Evolutionary conservation across 2,797 vertebrate species (phyloP), one percentile per base, ranked within the genome.

Genomic region (Cuculus canorus): DNA sequence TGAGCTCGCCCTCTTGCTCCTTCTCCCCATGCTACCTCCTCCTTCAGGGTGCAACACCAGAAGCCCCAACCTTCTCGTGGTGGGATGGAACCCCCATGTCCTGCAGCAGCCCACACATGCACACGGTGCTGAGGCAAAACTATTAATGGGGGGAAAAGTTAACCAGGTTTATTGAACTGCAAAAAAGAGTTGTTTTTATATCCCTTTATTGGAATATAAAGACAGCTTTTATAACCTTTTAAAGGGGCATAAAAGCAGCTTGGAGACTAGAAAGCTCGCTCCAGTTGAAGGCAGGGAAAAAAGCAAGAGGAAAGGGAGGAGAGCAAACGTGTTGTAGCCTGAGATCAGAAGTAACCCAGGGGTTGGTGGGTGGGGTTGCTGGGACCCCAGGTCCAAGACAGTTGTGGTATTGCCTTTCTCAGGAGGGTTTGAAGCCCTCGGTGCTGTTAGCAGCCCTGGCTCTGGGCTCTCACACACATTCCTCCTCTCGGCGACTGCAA

Each of bases 201-300:
- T 91, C 45, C 54, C 84, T 97, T 97, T 97, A 97, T 96, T 96
- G 95, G 80, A 83, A 84, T 96, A 95, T 97, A 96, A 97, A 97
- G 93, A 68, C 68, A 72, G 93, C 83, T 91, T 95, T 96, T 96
- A 97, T 96, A 97, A 95, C 93, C 93, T 96, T 96, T 97, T 92
- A 97, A 94, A 93, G 95, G 79, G 86, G 89, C 60, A 76, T 97
- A 95, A 97, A 97, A 96, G 70, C 91, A 92, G 95, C 95, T 93
- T 10, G 60, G 95, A 72, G 94, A 93, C 81, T 60, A 47, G 83
- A 91, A 94, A 91, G 75, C 89, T 90, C 3, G 0, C 56, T 93
- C 72, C 16, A 5, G 69, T 82, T 82, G n/a, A 86, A 91, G 90
- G 79, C 69, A 45, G 68, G 68, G 15, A 6, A 69, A 69, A 7